Evolutionary conservation across 2,888 invertebrate species (phyloP), one percentile per base, ranked within the genome.

Genomic region (Mesochorus sp.): DNA sequence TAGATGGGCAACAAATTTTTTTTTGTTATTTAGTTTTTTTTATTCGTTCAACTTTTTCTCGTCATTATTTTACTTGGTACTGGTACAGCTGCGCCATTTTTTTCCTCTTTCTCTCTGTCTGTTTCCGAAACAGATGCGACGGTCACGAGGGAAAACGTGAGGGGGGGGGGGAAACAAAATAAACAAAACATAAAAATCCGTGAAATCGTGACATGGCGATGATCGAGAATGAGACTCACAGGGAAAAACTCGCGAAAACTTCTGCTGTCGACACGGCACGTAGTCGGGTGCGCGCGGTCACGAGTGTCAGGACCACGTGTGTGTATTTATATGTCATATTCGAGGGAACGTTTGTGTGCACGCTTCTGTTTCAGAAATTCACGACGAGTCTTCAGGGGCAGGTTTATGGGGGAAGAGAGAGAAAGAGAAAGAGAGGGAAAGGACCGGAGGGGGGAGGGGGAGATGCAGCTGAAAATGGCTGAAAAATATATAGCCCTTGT

Each of bases 201-300:
- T 47, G 53, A 62, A 62, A 62, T 75, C 55, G 51, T 64, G 57
- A 55, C 39, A 37, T 17, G 64, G 53, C 76, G 66, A 76, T 61
- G 76, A 72, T 59, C 76, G 76, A 42, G 64, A 64, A 66, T 59
- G 68, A 44, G 53, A 61, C 42, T 26, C 19, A 10, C 10, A 34
- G 49, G 42, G 62, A 64, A 68, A 67, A 71, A 61, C 26, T 44
- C 66, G 66, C 4, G 62, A 72, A 71, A 71, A 66, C 31, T 76
- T 61, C 47, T 71, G 71, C 49, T 39, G 31, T 21, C 51, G 66
- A 76, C 71, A 44, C 51, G n/a, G n/a, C 59, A 26, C 59, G 47
- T 70, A 55, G 34, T 37, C 1, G 34, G 17, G 47, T 8, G 21
- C 1, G 42, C 12, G 68, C 34, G 47, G 57, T 34, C 24, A 47